These are phyloP conservation scores for Anguilla megastoma DNA, from an alignment of 2,797 vertebrate genomes.

Conservation along the genomic window DNA sequence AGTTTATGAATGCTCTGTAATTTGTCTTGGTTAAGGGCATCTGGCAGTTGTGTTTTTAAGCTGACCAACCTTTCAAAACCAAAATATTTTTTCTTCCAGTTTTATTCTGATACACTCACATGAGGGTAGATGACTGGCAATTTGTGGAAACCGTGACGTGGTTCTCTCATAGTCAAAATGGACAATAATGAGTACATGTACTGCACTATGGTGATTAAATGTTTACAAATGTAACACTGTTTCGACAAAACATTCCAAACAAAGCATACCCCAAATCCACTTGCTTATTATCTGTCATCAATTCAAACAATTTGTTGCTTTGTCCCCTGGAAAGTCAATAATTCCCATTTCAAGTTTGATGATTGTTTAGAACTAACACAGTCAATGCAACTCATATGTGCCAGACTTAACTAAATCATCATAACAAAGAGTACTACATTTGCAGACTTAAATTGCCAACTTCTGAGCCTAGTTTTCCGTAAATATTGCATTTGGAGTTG, in stretches of 20 bases:
- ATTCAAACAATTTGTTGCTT: not conserved
- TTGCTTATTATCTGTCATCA: constrained; percentile 14
- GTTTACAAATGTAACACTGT: not conserved
- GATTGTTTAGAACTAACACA: not conserved
- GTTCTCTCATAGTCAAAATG: not conserved
- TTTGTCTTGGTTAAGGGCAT: not conserved
- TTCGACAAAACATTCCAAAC: not conserved
- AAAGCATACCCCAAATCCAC: not conserved
- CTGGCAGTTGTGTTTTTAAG: not conserved
- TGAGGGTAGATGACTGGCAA: not conserved
- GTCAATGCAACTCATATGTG: constrained; percentile 3
- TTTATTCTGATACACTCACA: not conserved
- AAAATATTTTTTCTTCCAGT: not conserved
- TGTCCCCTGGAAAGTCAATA: not conserved
- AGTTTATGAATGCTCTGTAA: not conserved
- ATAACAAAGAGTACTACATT: not conserved
- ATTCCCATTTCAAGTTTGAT: constrained; percentile 2
- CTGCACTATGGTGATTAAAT: not conserved
- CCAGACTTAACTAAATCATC: constrained; percentile 9
- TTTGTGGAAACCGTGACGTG: not conserved
- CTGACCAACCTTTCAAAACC: not conserved
- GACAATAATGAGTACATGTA: not conserved
- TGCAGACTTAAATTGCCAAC: not conserved
- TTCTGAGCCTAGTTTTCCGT: not conserved
- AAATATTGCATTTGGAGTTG: not conserved